Evolutionary conservation across 2,797 vertebrate species (phyloP).

Genomic region (Pseudopleuronectes americanus): DNA sequence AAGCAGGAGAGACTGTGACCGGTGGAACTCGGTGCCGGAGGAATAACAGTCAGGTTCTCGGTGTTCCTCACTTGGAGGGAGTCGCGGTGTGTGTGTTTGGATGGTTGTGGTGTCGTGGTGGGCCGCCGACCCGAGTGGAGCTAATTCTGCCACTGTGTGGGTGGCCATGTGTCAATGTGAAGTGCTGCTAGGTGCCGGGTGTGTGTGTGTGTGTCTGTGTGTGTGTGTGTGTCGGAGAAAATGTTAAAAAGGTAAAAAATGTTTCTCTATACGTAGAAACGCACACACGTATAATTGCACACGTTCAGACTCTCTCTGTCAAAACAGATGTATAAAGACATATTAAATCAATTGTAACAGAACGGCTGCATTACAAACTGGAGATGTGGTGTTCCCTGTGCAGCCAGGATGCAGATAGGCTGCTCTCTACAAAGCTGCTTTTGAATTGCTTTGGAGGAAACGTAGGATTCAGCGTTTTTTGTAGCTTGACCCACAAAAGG

Average conservation of each 20-base stretch:
- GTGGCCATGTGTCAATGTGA: slow-evolving; percentile 69
- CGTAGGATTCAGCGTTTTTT: too few relatives aligned
- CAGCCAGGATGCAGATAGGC: background rate
- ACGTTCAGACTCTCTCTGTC: background rate
- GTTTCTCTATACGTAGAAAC: background rate
- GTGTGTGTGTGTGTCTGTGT: slow-evolving; percentile 1
- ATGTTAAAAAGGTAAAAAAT: slow-evolving; percentile 21
- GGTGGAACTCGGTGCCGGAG: slow-evolving; percentile 33
- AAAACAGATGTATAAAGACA: background rate
- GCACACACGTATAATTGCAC: background rate
- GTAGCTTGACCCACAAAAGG: too few relatives aligned
- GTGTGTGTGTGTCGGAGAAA: slow-evolving; percentile 13
- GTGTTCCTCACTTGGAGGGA: slow-evolving; percentile 13
- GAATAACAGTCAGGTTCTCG: slow-evolving; percentile 44
- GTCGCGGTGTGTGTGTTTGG: slow-evolving; percentile 35
- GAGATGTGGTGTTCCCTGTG: background rate
- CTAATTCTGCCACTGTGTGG: slow-evolving; percentile 74
- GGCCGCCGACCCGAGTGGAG: slow-evolving; percentile 63
- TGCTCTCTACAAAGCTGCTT: background rate
- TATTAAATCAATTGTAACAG: too few relatives aligned
- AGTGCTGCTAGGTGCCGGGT: slow-evolving; percentile 41
- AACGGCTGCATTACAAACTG: too few relatives aligned
- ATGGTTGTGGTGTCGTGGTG: slow-evolving; percentile 49
- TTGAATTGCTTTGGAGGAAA: too few relatives aligned
- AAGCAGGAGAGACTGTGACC: slow-evolving; percentile 27